Conservation (phyloP, 2,888 invertebrate species). For the Polydesmus complanatus region DNA sequence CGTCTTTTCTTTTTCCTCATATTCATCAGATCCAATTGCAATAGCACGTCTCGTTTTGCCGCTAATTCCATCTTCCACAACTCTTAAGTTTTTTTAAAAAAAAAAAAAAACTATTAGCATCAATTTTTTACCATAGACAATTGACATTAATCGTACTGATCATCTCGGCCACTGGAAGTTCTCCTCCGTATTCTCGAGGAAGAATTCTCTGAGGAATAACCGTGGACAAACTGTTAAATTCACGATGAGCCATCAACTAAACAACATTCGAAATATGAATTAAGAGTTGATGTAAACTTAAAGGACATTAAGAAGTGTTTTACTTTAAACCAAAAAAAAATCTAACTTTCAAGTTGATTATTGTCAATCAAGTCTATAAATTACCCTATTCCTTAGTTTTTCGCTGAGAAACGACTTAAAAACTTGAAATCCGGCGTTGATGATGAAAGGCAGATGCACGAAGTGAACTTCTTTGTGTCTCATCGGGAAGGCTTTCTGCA, state of each 20-base stretch:
- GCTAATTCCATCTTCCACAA: slow-evolving; percentile 20
- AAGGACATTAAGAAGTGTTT: no score
- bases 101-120: no score
- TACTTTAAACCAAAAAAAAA: no score
- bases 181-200: slow-evolving; percentile 69
- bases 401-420: slow-evolving; percentile 50
- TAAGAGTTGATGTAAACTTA: no score
- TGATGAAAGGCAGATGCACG: slow-evolving; percentile 52
- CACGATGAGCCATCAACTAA: slow-evolving; percentile 51
- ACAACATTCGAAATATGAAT: slow-evolving; percentile 17
- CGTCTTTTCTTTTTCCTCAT: slow-evolving; percentile 13
- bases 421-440: slow-evolving; percentile 64
- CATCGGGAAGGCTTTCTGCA: slow-evolving; percentile 48
- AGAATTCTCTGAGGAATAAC: slow-evolving; percentile 58
- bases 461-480: slow-evolving; percentile 62
- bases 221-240: slow-evolving; percentile 53
- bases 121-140: no score
- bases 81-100: no score
- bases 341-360: background rate
- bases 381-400: slow-evolving; percentile 50
- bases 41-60: slow-evolving; percentile 18
- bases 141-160: no score
- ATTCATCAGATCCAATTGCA: slow-evolving; percentile 21
- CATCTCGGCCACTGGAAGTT: slow-evolving; percentile 69
- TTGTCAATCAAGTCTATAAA: background rate